These are phyloP conservation scores for Anguilla anguilla DNA, from an alignment of 2,797 vertebrate species.

Conservation along the genomic window DNA sequence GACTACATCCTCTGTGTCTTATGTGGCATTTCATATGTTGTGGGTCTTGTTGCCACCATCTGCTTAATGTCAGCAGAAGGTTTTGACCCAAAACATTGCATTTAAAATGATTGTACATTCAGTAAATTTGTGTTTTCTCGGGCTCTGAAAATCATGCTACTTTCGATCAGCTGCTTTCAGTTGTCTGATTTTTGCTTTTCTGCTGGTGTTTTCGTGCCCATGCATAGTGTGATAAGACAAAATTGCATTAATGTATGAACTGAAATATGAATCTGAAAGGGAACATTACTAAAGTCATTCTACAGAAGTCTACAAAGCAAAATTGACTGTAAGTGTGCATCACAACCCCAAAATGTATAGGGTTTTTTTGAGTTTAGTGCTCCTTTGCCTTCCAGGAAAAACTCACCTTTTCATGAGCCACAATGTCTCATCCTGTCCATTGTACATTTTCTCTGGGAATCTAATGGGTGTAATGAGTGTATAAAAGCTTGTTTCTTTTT, in stretches of 20 bases:
- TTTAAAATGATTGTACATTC: too few relatives aligned
- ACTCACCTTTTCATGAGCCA: constrained; percentile 29
- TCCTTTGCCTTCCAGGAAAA: constrained; percentile 20
- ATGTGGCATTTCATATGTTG: too few relatives aligned
- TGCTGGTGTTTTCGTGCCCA: background rate
- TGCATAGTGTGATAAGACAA: background rate
- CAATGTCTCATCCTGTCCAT: constrained; percentile 20
- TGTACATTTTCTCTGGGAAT: background rate
- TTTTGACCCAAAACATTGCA: too few relatives aligned
- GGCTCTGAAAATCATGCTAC: too few relatives aligned
- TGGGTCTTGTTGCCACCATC: too few relatives aligned
- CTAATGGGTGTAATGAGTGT: constrained; percentile 26
- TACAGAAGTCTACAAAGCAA: background rate
- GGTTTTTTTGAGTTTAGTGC: background rate
- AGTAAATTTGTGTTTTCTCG: too few relatives aligned
- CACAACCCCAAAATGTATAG: background rate
- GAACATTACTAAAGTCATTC: background rate
- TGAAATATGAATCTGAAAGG: background rate
- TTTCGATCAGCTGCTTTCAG: background rate
- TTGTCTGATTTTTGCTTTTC: background rate
- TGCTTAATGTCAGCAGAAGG: too few relatives aligned
- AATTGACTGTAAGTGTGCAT: background rate
- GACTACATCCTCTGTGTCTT: too few relatives aligned
- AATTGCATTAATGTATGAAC: background rate
- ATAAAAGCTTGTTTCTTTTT: constrained; percentile 32